Evolutionary conservation across 1,140 invertebrate species (phyloP), one percentile per base, ranked within the genome.

Genomic region (Drosophila ogumai): DNA sequence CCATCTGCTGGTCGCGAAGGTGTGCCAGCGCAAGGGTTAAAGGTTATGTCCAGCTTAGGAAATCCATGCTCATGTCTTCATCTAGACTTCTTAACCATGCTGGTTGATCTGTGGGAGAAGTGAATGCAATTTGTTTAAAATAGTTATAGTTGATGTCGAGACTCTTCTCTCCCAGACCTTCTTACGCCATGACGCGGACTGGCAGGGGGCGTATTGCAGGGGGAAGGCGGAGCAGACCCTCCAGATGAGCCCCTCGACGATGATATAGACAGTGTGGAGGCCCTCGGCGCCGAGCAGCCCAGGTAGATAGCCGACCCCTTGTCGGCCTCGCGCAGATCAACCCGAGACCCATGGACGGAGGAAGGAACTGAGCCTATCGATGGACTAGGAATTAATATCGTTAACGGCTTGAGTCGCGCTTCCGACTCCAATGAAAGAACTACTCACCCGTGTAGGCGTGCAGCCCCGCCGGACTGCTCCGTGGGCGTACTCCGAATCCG

Each of bases 391-490:
- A 32, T 41, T 17, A 19, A 38, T 38, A 25, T n/a, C 13, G 10
- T 25, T 10, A 15, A 22, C 32, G 12, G 12, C 9, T 25, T 2
- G n/a, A 10, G 15, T 10, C 3, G 17, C 17, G 10, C 3, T 4
- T 8, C 13, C 13, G 19, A 36, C 36, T n/a, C 15, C 17, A n/a
- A 10, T n/a, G 9, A 25, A 8, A 25, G 34, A 12, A 13, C 1
- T 12, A 47, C 38, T 55, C 92, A 92, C 96, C 95, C 58, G 96
- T 96, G 81, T 96, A 96, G 76, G 95, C 96, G 82, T 95, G 95
- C 22, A 96, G 93, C 9, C 95, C 95, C 12, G 96, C 95, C 1
- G 96, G 96, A 44, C 95, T 96, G 22, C 95, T 96, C 47, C 95
- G 92, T 3, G 96, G 95, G 60, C 96, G 93, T 52, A 91, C 81